These are phyloP conservation scores for Amaurobius ferox DNA, from an alignment of 2,888 invertebrate genomes.

Conservation along the genomic window DNA sequence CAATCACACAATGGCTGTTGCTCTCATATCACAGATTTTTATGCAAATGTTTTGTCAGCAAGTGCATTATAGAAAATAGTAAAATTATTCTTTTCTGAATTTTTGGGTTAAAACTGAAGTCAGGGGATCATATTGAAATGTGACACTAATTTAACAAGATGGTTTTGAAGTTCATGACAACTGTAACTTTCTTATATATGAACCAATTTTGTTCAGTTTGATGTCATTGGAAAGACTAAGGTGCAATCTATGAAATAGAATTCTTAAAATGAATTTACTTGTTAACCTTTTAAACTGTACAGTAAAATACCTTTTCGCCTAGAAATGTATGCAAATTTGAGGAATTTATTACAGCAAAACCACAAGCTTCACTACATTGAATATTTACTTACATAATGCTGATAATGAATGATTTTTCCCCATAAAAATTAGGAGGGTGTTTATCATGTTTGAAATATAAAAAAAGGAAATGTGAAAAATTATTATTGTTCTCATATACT, in stretches of 20 bases:
- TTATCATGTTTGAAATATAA: background rate
- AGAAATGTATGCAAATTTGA: background rate
- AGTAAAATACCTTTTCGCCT: background rate
- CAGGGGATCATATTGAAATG: background rate
- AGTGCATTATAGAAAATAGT: background rate
- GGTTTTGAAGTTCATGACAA: background rate
- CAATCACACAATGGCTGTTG: background rate
- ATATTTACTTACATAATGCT: background rate
- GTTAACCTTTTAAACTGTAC: too few relatives aligned
- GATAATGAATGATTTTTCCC: background rate
- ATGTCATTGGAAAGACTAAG: too few relatives aligned
- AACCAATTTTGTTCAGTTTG: too few relatives aligned
- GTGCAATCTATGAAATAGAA: too few relatives aligned
- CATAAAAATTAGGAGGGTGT: too few relatives aligned
- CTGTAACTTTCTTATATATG: background rate
- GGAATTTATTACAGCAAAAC: background rate
- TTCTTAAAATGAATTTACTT: too few relatives aligned
- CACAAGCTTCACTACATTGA: background rate
- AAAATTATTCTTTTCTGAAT: conserved; percentile 1
- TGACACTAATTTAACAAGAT: too few relatives aligned
- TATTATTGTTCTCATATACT: too few relatives aligned
- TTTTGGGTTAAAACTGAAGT: background rate
- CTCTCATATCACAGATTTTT: conserved; percentile 1
- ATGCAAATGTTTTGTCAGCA: background rate
- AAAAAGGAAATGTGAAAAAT: background rate